phyloP scores from a whole-genome alignment of 2,113 vertebrate genomes.

The Pitta sordida region DNA sequence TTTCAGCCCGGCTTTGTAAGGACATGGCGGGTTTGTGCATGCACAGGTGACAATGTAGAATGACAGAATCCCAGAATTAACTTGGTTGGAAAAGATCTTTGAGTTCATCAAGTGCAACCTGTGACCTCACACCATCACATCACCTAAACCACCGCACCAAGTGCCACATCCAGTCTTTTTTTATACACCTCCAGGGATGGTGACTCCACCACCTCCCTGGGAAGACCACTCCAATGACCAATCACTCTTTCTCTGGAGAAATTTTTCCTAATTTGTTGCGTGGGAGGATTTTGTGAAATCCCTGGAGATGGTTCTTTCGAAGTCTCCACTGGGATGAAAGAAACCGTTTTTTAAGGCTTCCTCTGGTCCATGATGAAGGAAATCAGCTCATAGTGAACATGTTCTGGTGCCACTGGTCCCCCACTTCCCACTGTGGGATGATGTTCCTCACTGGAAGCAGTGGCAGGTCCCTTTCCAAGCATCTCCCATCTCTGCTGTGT shows the following conservation, averaged over 20 bases:
- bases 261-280: fast-evolving
- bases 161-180: no score
- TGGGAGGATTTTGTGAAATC: not conserved
- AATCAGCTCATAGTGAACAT: fast-evolving
- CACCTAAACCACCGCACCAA: no score
- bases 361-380: fast-evolving
- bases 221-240: no score
- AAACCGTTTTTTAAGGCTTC: not conserved
- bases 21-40: fast-evolving
- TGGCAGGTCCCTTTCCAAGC: not conserved
- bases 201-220: no score
- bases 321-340: not conserved
- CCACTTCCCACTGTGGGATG: fast-evolving
- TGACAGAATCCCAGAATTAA: no score
- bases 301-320: not conserved
- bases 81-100: no score
- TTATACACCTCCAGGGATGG: no score
- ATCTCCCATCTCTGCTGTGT: not conserved
- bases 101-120: no score
- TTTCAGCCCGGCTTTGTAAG: not conserved
- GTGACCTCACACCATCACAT: no score
- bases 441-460: not conserved
- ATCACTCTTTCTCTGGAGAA: no score
- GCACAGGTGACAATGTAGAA: no score
- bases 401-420: not conserved